Evolutionary conservation across 2,113 vertebrate genomes (phyloP).

Genomic region (Euleptes europaea): DNA sequence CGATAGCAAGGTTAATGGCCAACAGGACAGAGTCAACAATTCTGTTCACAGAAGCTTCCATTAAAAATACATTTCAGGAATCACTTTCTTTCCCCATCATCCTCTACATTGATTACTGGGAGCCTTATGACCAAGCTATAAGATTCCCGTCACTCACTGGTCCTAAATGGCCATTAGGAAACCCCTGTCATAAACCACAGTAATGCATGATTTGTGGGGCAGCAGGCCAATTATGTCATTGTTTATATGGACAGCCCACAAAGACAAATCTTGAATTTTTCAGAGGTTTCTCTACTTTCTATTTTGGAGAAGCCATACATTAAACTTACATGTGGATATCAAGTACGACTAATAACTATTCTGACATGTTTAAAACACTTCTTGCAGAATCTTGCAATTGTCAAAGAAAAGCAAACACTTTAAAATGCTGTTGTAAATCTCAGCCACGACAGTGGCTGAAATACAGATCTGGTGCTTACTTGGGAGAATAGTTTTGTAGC

Average conservation of each 20-base stretch:
- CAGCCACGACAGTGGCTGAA: not conserved
- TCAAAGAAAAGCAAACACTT: not conserved
- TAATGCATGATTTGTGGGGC: not conserved
- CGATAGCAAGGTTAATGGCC: not conserved
- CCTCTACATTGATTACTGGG: not conserved
- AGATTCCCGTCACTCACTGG: too few species aligned
- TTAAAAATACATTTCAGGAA: not conserved
- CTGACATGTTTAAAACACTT: not conserved
- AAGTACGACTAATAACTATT: not conserved
- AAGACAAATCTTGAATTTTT: not conserved
- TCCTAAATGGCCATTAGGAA: not conserved
- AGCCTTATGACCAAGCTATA: not conserved
- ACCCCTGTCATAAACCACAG: not conserved
- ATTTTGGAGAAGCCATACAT: too few species aligned
- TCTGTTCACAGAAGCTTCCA: not conserved
- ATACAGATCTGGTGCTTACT: constrained; percentile 80
- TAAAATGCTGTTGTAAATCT: not conserved
- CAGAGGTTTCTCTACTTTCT: not conserved
- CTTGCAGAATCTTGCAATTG: not conserved
- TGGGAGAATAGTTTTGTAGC: constrained; percentile 98
- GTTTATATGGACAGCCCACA: not conserved
- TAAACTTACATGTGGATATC: not conserved
- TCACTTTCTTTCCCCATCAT: not conserved
- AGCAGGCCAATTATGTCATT: not conserved
- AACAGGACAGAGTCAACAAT: not conserved